A percentile compares a stretch with the other conserved stretches of the same genome.
Evolutionary conservation across 92 coral and sea anemone genomes (phyloP).

Genomic region (Palythoa caribaeorum): DNA sequence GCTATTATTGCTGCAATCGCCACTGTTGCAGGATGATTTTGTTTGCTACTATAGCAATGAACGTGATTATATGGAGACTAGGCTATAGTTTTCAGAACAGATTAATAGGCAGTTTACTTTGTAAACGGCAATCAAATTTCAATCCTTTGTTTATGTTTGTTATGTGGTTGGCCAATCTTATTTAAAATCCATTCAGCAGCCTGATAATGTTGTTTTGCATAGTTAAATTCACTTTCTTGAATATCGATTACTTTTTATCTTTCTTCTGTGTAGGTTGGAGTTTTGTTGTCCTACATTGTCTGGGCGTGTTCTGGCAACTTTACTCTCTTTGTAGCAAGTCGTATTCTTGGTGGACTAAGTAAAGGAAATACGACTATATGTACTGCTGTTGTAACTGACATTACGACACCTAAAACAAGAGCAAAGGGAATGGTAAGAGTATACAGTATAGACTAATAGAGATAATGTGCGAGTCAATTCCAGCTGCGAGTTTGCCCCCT

Average conservation of each 20-base stretch:
- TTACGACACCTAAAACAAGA: slow-evolving; percentile 84
- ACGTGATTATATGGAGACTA: no score
- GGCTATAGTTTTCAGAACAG: no score
- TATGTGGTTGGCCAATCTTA: no score
- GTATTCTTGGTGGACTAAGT: slow-evolving; percentile 94
- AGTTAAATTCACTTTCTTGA: background rate
- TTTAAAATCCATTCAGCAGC: background rate
- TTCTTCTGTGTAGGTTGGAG: slow-evolving; percentile 75
- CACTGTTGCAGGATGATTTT: no score
- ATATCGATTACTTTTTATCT: background rate
- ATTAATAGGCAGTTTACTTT: no score
- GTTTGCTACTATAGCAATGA: no score
- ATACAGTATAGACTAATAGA: background rate
- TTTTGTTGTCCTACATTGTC: slow-evolving; percentile 75
- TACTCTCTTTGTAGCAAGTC: slow-evolving; percentile 90
- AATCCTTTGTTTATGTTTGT: no score
- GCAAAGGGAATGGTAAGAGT: slow-evolving; percentile 96
- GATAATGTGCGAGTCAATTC: background rate
- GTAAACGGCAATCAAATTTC: no score
- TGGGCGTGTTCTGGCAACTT: slow-evolving; percentile 94
- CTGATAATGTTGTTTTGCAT: background rate
- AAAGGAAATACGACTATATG: slow-evolving; percentile 96
- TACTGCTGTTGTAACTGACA: slow-evolving; percentile 93
- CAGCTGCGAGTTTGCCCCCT: no score
- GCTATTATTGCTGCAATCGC: no score